Conservation (phyloP, 2,888 invertebrate species). For the Ennomos quercinarius region DNA sequence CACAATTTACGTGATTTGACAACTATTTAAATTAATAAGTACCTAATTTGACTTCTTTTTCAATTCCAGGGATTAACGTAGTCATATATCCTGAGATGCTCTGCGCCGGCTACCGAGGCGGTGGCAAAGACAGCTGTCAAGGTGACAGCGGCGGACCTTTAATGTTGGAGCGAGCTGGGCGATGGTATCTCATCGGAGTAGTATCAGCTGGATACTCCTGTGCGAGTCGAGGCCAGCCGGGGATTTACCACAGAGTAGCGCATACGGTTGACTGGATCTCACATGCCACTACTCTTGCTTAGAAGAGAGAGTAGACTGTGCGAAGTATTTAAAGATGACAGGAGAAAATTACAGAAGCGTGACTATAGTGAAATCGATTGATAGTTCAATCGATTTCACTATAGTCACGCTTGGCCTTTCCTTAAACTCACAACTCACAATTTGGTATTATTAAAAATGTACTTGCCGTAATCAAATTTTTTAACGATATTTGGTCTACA, state of each 20-base stretch:
- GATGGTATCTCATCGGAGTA: slow-evolving; percentile 96
- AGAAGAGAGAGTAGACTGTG: slow-evolving; percentile 38
- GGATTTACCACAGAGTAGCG: slow-evolving; percentile 96
- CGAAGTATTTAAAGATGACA: too few species aligned
- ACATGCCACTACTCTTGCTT: slow-evolving; percentile 82
- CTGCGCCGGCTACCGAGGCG: slow-evolving; percentile 96
- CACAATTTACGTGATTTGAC: background rate
- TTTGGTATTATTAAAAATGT: too few species aligned
- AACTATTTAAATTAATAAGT: too few species aligned
- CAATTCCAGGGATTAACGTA: slow-evolving; percentile 90
- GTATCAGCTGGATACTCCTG: slow-evolving; percentile 98
- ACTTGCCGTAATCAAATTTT: too few species aligned
- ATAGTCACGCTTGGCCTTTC: too few species aligned
- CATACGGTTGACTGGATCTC: slow-evolving; percentile 97
- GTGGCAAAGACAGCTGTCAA: slow-evolving; percentile 92
- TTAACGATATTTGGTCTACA: too few species aligned
- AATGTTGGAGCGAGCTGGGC: slow-evolving; percentile 94
- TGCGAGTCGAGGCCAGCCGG: slow-evolving; percentile 96
- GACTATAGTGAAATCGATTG: too few species aligned
- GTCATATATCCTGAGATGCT: slow-evolving; percentile 98
- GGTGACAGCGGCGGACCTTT: slow-evolving; percentile 96
- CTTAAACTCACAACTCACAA: too few species aligned
- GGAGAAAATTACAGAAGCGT: too few species aligned
- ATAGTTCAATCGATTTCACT: too few species aligned
- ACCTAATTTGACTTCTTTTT: too few species aligned